Evolutionary conservation across 2,888 invertebrate species (phyloP).

Genomic region (Eurytoma californica): DNA sequence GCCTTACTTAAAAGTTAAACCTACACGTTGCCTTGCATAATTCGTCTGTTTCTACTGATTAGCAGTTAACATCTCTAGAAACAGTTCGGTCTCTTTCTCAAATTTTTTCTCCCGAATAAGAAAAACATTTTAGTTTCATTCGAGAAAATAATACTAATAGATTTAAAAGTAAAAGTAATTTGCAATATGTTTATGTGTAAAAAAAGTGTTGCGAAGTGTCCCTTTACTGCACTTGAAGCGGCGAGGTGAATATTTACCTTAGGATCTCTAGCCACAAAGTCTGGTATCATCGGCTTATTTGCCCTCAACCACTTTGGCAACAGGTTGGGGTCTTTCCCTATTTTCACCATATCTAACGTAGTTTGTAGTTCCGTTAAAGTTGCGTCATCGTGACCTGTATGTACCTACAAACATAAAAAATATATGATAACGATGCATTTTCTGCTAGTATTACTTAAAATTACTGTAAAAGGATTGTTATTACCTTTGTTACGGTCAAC

Average conservation of each 20-base stretch:
- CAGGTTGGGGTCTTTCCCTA: slow-evolving; percentile 83
- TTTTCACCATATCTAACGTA: slow-evolving; percentile 85
- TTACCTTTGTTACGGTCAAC: slow-evolving; percentile 93
- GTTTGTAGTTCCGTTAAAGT: slow-evolving; percentile 86
- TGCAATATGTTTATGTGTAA: too few relatives aligned
- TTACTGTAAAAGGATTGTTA: not conserved
- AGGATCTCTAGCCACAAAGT: slow-evolving; percentile 91
- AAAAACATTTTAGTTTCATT: too few relatives aligned
- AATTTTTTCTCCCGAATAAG: too few relatives aligned
- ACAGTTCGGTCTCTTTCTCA: too few relatives aligned
- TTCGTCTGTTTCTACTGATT: too few relatives aligned
- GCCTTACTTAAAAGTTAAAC: too few relatives aligned
- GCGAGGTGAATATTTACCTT: slow-evolving; percentile 73
- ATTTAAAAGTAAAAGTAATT: not conserved
- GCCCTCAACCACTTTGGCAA: slow-evolving; percentile 90
- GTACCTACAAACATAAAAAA: slow-evolving; percentile 75
- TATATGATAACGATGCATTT: not conserved
- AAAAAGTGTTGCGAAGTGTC: too few relatives aligned
- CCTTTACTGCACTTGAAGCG: not conserved
- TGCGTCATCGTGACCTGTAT: slow-evolving; percentile 91
- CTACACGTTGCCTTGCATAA: too few relatives aligned
- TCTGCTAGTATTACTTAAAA: not conserved
- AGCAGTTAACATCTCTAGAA: too few relatives aligned
- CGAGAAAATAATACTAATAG: too few relatives aligned
- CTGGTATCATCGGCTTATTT: slow-evolving; percentile 90